Evolutionary conservation across 2,113 vertebrate species (phyloP), one percentile per base, ranked within the genome.

Genomic region (Osmerus mordax): DNA sequence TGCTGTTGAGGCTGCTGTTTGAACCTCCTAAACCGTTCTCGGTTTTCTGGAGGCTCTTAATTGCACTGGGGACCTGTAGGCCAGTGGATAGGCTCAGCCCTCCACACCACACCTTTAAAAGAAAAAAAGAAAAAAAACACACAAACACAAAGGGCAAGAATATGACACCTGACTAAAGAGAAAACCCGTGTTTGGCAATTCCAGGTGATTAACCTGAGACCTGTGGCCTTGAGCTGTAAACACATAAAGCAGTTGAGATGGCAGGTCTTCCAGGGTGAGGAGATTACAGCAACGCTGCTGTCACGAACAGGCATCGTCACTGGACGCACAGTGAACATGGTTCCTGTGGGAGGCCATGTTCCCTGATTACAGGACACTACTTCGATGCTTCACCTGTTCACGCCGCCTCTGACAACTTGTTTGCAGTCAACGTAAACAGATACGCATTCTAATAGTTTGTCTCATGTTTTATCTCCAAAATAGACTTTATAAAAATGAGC

Each of bases 21-120:
- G 94, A 95, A 68, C 90, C 87, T 52, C 87, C 88, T 81, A 94
- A 88, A 56, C 91, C 93, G 52, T 94, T 93, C 86, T 95, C 92
- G 77, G 77, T 89, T 69, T 93, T 94, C 81, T 96, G 94, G 64
- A 97, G 89, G 12, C 87, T 94, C 85, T 87, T 92, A 78, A 97
- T 91, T 4, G 93, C 91, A 83, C 91, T 96, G 41, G 96, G 96
- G 78, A 98, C 95, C 86, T 98, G 96, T 79, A 96, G 86, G 53
- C 96, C 96, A 0, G 95, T 95, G 51, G 69, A 90, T 66, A 98
- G 76, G 72, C 90, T 84, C 72, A 98, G 91, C 14, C 95, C 95
- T 52, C 96, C 96, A 71, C 95, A 96, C 96, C 96, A 97, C 29
- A 97, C 93, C 96, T 98, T 87, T 3, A 58, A 29, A 36, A 51